Evolutionary conservation across 2,113 vertebrate genomes (phyloP).

Genomic region (Rattus rattus): DNA sequence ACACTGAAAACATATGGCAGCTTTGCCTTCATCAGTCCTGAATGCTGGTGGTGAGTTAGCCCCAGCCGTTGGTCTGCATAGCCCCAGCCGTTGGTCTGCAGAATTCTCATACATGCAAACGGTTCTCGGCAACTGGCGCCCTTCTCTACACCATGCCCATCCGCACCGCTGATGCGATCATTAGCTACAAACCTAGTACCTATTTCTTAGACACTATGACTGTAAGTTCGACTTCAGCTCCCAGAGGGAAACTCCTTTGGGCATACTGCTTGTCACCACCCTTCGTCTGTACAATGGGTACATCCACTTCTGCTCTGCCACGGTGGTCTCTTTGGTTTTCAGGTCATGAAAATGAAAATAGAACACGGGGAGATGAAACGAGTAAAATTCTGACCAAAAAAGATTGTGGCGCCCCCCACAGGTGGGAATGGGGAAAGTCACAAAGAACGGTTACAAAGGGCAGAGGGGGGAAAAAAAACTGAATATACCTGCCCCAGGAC

Average conservation of each 20-base stretch:
- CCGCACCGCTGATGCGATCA: background rate
- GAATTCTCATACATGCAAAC: background rate
- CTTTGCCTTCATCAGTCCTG: background rate
- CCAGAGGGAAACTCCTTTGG: background rate
- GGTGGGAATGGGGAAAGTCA: background rate
- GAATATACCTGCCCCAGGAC: accelerated
- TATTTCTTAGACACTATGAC: background rate
- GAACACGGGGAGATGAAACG: background rate
- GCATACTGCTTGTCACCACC: too few species aligned
- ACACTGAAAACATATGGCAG: background rate
- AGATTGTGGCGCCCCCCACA: accelerated
- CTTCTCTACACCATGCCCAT: background rate
- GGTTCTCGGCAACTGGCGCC: accelerated
- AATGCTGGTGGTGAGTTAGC: too few species aligned
- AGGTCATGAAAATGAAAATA: background rate
- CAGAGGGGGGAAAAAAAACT: background rate
- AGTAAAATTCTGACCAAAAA: accelerated
- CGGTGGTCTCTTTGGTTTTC: background rate
- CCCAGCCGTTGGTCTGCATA: background rate
- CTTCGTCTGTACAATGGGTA: background rate
- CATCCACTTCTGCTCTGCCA: background rate
- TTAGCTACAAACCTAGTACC: background rate
- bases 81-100: background rate
- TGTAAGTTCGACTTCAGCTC: background rate
- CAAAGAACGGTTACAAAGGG: background rate